These are phyloP conservation scores for Platycercus adscitus DNA, from an alignment of 2,113 vertebrate species.

Conservation along the genomic window DNA sequence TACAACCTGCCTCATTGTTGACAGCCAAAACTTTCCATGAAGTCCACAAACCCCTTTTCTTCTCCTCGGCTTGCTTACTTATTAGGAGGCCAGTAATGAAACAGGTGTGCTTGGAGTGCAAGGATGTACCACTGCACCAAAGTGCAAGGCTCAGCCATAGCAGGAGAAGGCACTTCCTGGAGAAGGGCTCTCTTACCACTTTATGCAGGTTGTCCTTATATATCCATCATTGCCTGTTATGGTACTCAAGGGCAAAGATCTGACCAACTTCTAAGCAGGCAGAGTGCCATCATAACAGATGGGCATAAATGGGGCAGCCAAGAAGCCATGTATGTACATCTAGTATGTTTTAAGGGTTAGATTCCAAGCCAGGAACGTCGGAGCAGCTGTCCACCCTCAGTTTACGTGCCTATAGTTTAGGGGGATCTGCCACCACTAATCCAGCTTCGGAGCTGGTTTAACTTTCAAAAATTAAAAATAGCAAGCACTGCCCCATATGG, in stretches of 20 bases:
- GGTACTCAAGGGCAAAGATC: conserved; percentile 62
- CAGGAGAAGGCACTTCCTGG: conserved; percentile 6
- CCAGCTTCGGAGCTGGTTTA: conserved; percentile 72
- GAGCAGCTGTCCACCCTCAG: conserved; percentile 71
- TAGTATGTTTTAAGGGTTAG: conserved; percentile 60
- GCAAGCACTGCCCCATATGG: conserved; percentile 36
- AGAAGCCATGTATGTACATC: conserved; percentile 70
- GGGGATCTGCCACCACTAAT: conserved; percentile 70
- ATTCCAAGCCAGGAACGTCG: conserved; percentile 67
- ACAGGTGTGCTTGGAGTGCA: not conserved
- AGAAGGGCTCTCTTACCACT: not conserved
- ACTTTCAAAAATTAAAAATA: conserved; percentile 76
- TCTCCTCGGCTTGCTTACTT: not conserved
- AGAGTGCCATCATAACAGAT: conserved; percentile 70
- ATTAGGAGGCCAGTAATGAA: not conserved
- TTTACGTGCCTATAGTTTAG: conserved; percentile 72
- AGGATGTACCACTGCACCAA: not conserved
- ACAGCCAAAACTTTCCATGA: conserved; percentile 58
- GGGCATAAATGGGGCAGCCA: conserved; percentile 69
- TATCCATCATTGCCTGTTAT: conserved; percentile 16
- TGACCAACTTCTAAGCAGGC: conserved; percentile 66
- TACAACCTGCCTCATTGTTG: conserved; percentile 61
- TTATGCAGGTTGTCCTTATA: not conserved
- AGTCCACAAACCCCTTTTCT: conserved; percentile 22
- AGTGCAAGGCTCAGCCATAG: not conserved